These are phyloP conservation scores for Ceratosolen solmsi DNA, from an alignment of 1,140 invertebrate genomes.

Conservation along the genomic window DNA sequence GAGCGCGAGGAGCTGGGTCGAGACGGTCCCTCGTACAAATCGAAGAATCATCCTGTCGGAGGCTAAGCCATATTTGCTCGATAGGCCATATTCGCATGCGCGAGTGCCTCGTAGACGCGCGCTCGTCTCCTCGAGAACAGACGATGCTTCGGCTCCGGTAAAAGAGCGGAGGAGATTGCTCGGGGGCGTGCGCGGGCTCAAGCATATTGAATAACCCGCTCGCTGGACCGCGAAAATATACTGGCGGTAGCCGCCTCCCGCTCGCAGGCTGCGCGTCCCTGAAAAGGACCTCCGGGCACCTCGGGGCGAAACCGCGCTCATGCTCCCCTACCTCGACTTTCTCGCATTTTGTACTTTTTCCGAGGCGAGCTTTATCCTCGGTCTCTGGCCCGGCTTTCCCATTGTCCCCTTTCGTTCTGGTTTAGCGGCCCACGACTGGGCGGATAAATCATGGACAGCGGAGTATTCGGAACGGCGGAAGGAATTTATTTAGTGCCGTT, in stretches of 20 bases:
- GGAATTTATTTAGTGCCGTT: too few relatives aligned
- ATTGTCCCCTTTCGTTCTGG: not conserved
- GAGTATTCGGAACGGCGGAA: too few relatives aligned
- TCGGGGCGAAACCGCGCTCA: conserved; percentile 34
- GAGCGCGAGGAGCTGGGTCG: conserved; percentile 4
- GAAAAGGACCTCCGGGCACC: conserved; percentile 46
- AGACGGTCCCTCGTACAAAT: too few relatives aligned
- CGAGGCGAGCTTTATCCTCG: not conserved
- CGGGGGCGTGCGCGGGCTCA: conserved; percentile 58
- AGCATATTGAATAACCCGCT: conserved; percentile 75
- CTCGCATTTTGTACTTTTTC: not conserved
- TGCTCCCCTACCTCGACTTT: not conserved
- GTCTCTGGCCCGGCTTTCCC: not conserved
- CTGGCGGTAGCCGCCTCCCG: conserved; percentile 44
- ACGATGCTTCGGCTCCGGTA: conserved; percentile 30
- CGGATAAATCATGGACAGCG: too few relatives aligned
- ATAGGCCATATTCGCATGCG: not conserved
- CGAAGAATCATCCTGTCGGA: too few relatives aligned
- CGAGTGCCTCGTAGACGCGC: not conserved
- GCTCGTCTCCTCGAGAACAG: not conserved
- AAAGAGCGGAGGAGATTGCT: conserved; percentile 66
- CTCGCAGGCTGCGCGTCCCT: conserved; percentile 4
- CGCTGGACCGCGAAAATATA: conserved; percentile 75
- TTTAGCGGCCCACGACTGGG: too few relatives aligned
- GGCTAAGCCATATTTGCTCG: too few relatives aligned